Evolutionary conservation across 2,888 invertebrate genomes (phyloP).

Genomic region (Aphidius colemani): DNA sequence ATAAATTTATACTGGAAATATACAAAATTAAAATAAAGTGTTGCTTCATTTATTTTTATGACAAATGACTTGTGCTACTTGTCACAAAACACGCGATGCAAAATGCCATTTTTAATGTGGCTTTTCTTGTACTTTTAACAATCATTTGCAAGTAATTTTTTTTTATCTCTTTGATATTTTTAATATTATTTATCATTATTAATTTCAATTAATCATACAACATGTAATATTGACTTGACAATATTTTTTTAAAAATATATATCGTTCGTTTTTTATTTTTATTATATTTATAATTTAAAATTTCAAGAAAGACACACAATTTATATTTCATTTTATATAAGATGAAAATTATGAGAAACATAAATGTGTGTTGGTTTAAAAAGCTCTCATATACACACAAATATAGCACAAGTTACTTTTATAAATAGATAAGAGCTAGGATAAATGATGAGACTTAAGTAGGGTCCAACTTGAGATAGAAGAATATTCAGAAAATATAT

Average conservation of each 20-base stretch:
- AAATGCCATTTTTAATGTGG: too few relatives aligned
- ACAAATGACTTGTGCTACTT: slow-evolving; percentile 44
- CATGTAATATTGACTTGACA: too few relatives aligned
- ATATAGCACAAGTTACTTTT: slow-evolving; percentile 28
- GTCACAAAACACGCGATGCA: slow-evolving; percentile 29
- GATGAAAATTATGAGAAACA: slow-evolving; percentile 6
- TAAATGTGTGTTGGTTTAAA: too few relatives aligned
- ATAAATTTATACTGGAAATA: neutral
- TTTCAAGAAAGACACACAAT: neutral
- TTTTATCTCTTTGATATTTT: neutral
- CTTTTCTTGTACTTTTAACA: too few relatives aligned
- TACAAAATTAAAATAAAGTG: slow-evolving; percentile 25
- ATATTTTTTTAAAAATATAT: neutral
- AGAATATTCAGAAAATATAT: neutral
- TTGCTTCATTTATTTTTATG: slow-evolving; percentile 34
- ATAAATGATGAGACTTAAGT: slow-evolving; percentile 45
- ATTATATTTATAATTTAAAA: slow-evolving; percentile 2
- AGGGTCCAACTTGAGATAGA: slow-evolving; percentile 28
- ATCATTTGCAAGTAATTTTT: neutral
- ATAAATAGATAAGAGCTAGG: slow-evolving; percentile 52
- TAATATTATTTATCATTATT: neutral
- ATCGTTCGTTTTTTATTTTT: neutral
- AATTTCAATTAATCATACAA: too few relatives aligned
- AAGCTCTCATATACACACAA: neutral
- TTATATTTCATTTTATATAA: neutral